phyloP scores from a whole-genome alignment of 2,888 invertebrate species.

The Thymelicus acteon region DNA sequence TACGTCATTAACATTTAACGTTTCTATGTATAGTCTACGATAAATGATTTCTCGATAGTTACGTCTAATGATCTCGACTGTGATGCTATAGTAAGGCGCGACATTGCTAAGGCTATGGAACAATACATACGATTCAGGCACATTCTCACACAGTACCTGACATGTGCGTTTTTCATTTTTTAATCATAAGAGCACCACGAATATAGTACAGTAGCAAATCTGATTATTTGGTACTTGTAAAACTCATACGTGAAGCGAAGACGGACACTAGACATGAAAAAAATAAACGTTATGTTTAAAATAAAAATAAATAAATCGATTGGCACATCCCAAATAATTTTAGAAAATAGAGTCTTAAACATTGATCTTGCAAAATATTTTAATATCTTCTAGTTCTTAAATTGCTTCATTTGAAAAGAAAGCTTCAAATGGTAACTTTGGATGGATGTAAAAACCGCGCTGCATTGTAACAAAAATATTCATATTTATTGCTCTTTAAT shows the following conservation, averaged over 20 bases:
- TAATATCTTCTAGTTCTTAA: conserved; percentile 15
- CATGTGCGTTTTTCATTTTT: conserved; percentile 39
- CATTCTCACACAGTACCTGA: conserved; percentile 30
- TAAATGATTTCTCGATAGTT: conserved; percentile 7
- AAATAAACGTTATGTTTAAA: conserved; percentile 28
- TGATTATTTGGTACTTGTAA: conserved; percentile 15
- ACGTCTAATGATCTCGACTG: conserved; percentile 22
- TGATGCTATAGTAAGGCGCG: conserved; percentile 28
- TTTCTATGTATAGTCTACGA: conserved; percentile 1
- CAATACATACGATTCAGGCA: conserved; percentile 34
- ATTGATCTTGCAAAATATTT: conserved; percentile 17
- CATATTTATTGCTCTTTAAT: conserved; percentile 30
- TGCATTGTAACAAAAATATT: conserved; percentile 37
- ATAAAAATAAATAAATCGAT: conserved; percentile 13
- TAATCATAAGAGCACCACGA: conserved; percentile 41
- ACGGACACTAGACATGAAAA: not conserved
- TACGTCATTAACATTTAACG: not conserved
- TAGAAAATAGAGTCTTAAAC: not conserved
- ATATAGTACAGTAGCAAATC: conserved; percentile 42
- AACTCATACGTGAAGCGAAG: not conserved
- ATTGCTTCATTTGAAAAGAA: conserved; percentile 36
- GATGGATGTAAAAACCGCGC: conserved; percentile 45
- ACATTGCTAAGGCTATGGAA: conserved; percentile 30
- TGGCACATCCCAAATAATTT: conserved; percentile 32
- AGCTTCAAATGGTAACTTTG: conserved; percentile 35